Percentiles rank a stretch among this genome's conserved stretches.
Evolutionary conservation across 2,888 invertebrate species (phyloP).

Genomic region (Amphimallon solstitiale): DNA sequence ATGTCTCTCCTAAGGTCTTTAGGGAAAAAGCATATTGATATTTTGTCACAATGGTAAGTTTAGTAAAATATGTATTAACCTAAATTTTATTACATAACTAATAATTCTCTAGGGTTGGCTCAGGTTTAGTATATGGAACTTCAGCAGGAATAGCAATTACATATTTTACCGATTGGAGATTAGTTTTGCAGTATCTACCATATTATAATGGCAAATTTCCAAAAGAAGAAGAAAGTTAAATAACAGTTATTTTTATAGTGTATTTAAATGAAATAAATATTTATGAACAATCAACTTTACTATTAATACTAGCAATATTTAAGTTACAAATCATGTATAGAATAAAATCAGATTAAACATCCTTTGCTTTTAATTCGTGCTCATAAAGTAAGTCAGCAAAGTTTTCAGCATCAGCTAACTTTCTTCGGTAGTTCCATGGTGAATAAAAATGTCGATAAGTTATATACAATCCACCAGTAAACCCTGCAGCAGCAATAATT

Average conservation of each 20-base stretch:
- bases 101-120: constrained; percentile 65
- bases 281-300: constrained; percentile 14
- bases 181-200: constrained; percentile 77
- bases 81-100: constrained; percentile 51
- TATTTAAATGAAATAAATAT: constrained; percentile 24
- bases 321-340: constrained; percentile 5
- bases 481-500: constrained; percentile 46
- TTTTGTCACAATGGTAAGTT: constrained; percentile 65
- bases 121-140: constrained; percentile 73
- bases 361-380: constrained; percentile 27
- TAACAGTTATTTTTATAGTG: constrained; percentile 20
- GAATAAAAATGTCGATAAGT: constrained; percentile 45
- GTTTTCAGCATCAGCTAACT: constrained; percentile 40
- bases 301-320: constrained; percentile 5
- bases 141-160: constrained; percentile 70
- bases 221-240: constrained; percentile 37
- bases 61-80: constrained; percentile 54
- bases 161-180: constrained; percentile 85
- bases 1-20: constrained; percentile 51
- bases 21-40: constrained; percentile 72
- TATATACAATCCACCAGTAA: constrained; percentile 42
- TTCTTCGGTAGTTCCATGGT: constrained; percentile 48
- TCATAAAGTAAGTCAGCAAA: constrained; percentile 44
- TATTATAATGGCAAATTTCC: constrained; percentile 79
- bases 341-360: background rate